Evolutionary conservation across 2,797 vertebrate genomes (phyloP).

Genomic region (Distichodus sexfasciatus): DNA sequence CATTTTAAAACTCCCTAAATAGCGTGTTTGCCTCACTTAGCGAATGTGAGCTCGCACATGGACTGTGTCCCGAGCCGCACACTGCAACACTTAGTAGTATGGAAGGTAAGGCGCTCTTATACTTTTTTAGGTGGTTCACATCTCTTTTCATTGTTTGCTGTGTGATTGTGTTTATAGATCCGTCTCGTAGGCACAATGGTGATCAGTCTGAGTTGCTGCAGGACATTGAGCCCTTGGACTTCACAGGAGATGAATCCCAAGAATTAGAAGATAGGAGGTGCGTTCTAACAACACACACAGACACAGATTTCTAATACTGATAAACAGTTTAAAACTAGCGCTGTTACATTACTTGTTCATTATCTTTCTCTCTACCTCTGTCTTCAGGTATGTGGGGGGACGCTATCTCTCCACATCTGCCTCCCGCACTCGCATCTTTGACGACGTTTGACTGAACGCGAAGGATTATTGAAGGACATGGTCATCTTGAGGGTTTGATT

Average conservation of each 20-base stretch:
- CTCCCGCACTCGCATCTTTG: conserved; percentile 56
- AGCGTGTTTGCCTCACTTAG: too few relatives aligned
- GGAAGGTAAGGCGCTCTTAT: too few relatives aligned
- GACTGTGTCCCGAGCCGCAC: too few relatives aligned
- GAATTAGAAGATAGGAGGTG: conserved; percentile 75
- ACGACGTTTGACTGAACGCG: conserved; percentile 55
- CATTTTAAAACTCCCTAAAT: too few relatives aligned
- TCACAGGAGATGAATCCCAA: conserved; percentile 77
- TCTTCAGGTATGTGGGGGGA: conserved; percentile 54
- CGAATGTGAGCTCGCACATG: too few relatives aligned
- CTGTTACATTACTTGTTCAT: neutral
- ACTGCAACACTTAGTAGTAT: neutral
- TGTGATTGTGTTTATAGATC: conserved; percentile 17
- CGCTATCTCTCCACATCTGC: conserved; percentile 59
- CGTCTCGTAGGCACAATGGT: conserved; percentile 71
- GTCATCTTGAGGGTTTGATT: too few relatives aligned
- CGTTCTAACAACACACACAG: neutral
- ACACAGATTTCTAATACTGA: neutral
- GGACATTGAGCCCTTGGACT: conserved; percentile 77
- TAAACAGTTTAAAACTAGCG: neutral
- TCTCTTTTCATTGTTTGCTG: too few relatives aligned
- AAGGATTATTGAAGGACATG: neutral
- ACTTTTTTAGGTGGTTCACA: too few relatives aligned
- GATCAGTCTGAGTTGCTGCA: conserved; percentile 79
- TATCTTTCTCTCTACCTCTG: neutral